phyloP scores from a whole-genome alignment of 2,888 invertebrate species.

The Smittia aterrima region DNA sequence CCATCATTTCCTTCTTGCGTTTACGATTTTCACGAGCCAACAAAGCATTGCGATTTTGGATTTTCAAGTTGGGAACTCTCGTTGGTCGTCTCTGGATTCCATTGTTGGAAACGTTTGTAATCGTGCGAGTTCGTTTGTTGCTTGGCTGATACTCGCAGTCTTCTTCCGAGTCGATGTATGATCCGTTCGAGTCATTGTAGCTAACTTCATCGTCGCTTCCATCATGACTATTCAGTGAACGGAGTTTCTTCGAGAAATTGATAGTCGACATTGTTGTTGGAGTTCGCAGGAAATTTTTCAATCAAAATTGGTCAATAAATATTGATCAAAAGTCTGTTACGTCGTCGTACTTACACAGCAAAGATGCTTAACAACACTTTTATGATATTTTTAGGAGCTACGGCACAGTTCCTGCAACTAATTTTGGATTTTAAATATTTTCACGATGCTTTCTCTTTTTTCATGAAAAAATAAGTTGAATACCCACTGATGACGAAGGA shows the following conservation, averaged over 20 bases:
- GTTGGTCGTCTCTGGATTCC: conserved; percentile 50
- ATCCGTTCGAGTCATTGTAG: conserved; percentile 23
- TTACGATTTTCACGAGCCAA: conserved; percentile 63
- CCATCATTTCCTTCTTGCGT: conserved; percentile 61
- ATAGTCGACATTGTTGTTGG: conserved; percentile 6
- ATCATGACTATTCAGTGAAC: neutral
- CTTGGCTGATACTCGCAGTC: conserved; percentile 24
- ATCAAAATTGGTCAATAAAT: too few species aligned
- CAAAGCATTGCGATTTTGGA: conserved; percentile 58
- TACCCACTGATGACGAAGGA: too few species aligned
- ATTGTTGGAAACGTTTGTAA: conserved; percentile 9
- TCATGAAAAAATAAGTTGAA: too few species aligned
- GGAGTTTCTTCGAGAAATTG: conserved; percentile 20
- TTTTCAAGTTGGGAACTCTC: conserved; percentile 50
- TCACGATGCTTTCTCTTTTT: too few species aligned
- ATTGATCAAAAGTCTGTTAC: conserved; percentile 30
- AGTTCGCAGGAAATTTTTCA: conserved; percentile 37
- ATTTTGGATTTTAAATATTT: too few species aligned
- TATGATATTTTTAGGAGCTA: neutral
- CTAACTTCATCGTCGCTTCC: conserved; percentile 13
- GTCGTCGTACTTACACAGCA: conserved; percentile 36
- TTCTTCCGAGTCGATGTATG: conserved; percentile 28
- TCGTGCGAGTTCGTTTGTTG: neutral
- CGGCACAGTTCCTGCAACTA: too few species aligned
- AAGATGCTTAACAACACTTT: neutral